Percentiles rank a stretch among this genome's conserved stretches.
phyloP scores from a whole-genome alignment of 2,113 vertebrate genomes.

The Dasyprocta punctata region DNA sequence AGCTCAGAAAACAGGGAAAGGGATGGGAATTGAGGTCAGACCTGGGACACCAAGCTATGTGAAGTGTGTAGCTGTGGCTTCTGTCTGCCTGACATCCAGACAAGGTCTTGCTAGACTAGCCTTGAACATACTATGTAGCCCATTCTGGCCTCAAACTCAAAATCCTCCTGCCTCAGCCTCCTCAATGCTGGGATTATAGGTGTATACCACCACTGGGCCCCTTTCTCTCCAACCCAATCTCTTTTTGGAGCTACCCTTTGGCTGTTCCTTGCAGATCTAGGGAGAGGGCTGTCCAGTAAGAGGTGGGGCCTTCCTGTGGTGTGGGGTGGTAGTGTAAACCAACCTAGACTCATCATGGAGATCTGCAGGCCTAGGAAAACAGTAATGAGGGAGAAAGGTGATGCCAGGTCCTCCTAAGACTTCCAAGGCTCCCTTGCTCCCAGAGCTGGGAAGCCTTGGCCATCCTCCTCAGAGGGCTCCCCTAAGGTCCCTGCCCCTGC shows the following conservation, averaged over 20 bases:
- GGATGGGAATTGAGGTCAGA: background rate
- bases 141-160: background rate
- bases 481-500: background rate
- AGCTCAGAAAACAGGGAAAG: background rate
- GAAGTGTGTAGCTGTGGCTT: background rate
- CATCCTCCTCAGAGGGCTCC: background rate
- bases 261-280: background rate
- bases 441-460: background rate
- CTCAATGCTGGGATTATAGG: background rate
- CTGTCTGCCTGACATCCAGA: background rate
- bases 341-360: background rate
- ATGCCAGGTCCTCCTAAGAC: background rate
- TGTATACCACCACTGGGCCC: background rate
- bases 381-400: background rate
- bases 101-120: background rate
- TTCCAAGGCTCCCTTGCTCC: background rate
- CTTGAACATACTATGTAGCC: background rate
- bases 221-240: background rate
- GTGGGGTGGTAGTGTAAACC: accelerated
- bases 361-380: background rate
- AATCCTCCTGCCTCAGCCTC: background rate
- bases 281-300: background rate
- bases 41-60: background rate
- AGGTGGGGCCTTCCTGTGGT: background rate
- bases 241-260: background rate